Percentiles rank a stretch among this genome's conserved stretches.
Evolutionary conservation across 2,113 vertebrate genomes (phyloP).

Genomic region (Agapornis roseicollis): DNA sequence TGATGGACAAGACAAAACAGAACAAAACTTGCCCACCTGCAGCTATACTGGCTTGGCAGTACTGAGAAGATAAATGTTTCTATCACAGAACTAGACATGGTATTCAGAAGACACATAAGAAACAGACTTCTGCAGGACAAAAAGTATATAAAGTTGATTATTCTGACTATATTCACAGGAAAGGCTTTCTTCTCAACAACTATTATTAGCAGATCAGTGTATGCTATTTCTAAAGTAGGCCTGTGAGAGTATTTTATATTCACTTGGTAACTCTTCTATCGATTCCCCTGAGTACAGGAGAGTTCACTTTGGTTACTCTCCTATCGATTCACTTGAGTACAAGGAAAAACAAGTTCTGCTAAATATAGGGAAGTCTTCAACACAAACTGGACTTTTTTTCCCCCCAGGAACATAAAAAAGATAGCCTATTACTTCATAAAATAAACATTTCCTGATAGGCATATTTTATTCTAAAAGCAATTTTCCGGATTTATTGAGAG

Average conservation of each 20-base stretch:
- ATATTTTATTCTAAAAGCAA: neutral
- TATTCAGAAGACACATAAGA: neutral
- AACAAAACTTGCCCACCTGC: neutral
- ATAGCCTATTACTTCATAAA: neutral
- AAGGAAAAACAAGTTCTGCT: neutral
- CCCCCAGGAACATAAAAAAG: neutral
- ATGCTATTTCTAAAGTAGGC: neutral
- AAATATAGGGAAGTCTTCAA: neutral
- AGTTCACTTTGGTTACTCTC: neutral
- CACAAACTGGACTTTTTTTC: neutral
- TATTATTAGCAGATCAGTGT: neutral
- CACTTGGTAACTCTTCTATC: neutral
- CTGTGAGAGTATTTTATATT: neutral
- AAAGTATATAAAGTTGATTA: neutral
- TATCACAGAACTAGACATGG: neutral
- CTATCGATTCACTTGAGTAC: neutral
- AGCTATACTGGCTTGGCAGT: neutral
- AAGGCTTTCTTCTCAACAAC: neutral
- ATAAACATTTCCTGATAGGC: neutral
- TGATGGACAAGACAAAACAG: neutral
- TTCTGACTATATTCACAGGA: neutral
- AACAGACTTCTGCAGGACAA: neutral
- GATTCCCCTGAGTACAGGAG: neutral
- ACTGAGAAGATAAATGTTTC: conserved; percentile 16
- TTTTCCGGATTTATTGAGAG: neutral